Evolutionary conservation across 2,888 invertebrate genomes (phyloP).

Genomic region (Pseudococcus viburni): DNA sequence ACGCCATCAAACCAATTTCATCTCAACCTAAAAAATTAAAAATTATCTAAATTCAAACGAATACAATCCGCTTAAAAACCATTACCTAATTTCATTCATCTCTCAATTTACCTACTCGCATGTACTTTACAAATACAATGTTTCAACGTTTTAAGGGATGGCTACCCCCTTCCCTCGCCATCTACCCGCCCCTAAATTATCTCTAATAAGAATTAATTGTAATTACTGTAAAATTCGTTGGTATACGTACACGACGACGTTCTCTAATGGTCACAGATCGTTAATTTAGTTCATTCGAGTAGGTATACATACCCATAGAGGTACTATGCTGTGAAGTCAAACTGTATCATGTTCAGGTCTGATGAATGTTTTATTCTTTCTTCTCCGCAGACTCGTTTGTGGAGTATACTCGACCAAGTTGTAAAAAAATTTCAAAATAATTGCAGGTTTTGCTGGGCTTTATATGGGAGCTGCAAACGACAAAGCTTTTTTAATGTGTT

Average conservation of each 20-base stretch:
- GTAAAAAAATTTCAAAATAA: constrained; percentile 40
- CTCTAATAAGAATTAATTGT: constrained; percentile 15
- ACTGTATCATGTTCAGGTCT: constrained; percentile 39
- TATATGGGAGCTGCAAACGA: background rate
- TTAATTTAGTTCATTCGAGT: constrained; percentile 28
- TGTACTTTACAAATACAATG: background rate
- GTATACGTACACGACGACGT: background rate
- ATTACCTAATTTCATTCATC: too few species aligned
- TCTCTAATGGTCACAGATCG: constrained; percentile 45
- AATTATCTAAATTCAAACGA: too few species aligned
- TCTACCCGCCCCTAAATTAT: background rate
- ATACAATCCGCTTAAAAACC: too few species aligned
- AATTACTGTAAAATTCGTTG: constrained; percentile 6
- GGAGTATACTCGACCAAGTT: background rate
- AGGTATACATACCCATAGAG: background rate
- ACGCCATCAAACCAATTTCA: too few species aligned
- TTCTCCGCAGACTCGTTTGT: background rate
- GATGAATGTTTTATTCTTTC: constrained; percentile 46
- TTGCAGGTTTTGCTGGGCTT: constrained; percentile 6
- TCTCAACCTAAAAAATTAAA: too few species aligned
- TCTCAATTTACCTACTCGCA: too few species aligned
- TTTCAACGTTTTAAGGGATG: background rate
- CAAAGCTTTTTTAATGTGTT: constrained; percentile 48
- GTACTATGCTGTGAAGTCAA: constrained; percentile 20
- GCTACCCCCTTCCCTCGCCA: background rate